phyloP scores from a whole-genome alignment of 2,888 invertebrate species.

The Tetragonisca angustula region DNA sequence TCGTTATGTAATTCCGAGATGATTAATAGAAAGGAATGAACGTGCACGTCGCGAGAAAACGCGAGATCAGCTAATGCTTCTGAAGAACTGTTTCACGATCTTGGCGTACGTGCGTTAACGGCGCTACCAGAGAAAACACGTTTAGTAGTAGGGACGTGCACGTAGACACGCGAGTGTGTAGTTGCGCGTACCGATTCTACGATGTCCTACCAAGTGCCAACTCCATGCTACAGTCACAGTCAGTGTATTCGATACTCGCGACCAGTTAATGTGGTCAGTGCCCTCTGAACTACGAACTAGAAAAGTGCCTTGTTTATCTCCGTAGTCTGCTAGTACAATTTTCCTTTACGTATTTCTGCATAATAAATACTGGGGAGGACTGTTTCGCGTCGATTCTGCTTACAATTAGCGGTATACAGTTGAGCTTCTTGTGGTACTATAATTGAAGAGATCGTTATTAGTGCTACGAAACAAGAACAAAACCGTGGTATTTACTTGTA shows the following conservation, averaged over 20 bases:
- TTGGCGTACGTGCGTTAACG: constrained; percentile 8
- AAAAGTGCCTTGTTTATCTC: constrained; percentile 11
- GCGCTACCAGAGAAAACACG: constrained; percentile 20
- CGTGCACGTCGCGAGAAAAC: neutral
- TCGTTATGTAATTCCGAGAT: neutral
- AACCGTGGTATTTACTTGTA: constrained; percentile 10
- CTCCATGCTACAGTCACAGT: constrained; percentile 61
- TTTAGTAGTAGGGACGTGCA: neutral
- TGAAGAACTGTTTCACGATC: constrained; percentile 17
- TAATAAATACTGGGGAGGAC: neutral
- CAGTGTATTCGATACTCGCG: constrained; percentile 69
- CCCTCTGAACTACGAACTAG: constrained; percentile 56
- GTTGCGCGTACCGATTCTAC: constrained; percentile 37
- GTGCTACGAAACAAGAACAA: neutral
- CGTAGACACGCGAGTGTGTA: neutral
- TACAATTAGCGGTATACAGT: too few species aligned
- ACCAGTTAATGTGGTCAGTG: constrained; percentile 74
- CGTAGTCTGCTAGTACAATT: neutral
- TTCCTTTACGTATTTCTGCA: neutral
- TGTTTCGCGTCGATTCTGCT: neutral
- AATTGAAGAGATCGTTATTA: neutral
- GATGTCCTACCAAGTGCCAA: constrained; percentile 65
- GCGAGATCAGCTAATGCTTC: neutral
- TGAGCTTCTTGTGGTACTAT: neutral
- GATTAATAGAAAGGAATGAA: neutral